phyloP scores from a whole-genome alignment of 2,888 invertebrate species.

The Rotaria magnacalcarata region DNA sequence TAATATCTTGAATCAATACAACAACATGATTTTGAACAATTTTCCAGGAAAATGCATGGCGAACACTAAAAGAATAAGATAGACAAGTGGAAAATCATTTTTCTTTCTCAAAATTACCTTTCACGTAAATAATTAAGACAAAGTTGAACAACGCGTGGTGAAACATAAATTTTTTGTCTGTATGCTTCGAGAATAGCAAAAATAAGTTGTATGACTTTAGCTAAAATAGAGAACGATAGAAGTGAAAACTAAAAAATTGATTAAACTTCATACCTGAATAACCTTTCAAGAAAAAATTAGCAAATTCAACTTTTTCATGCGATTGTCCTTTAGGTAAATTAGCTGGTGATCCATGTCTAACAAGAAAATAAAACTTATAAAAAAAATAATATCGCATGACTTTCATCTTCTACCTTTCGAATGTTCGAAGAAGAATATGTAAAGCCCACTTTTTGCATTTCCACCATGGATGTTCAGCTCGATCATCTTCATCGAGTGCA shows the following conservation, averaged over 20 bases:
- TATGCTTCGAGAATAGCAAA: constrained; percentile 76
- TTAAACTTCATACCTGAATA: constrained; percentile 67
- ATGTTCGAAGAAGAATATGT: constrained; percentile 83
- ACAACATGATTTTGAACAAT: constrained; percentile 90
- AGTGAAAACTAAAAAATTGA: not conserved
- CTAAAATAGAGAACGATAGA: constrained; percentile 48
- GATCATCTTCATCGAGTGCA: constrained; percentile 72
- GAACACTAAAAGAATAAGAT: constrained; percentile 37
- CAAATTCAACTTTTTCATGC: constrained; percentile 76
- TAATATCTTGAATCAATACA: constrained; percentile 79
- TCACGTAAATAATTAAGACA: constrained; percentile 73
- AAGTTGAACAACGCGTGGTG: constrained; percentile 84
- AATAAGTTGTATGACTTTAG: constrained; percentile 71
- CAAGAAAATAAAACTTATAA: not conserved
- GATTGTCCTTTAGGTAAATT: constrained; percentile 71
- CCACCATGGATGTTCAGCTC: constrained; percentile 89
- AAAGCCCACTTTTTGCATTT: constrained; percentile 98
- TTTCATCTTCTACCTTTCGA: constrained; percentile 66
- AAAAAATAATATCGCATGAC: not conserved
- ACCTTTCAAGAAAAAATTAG: constrained; percentile 87
- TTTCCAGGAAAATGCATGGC: constrained; percentile 68
- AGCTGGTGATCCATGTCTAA: constrained; percentile 88
- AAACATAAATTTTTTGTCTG: constrained; percentile 75
- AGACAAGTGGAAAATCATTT: not conserved
- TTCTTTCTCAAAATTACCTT: not conserved